Conservation (phyloP, 2,888 invertebrate genomes). For the Tyria jacobaeae region DNA sequence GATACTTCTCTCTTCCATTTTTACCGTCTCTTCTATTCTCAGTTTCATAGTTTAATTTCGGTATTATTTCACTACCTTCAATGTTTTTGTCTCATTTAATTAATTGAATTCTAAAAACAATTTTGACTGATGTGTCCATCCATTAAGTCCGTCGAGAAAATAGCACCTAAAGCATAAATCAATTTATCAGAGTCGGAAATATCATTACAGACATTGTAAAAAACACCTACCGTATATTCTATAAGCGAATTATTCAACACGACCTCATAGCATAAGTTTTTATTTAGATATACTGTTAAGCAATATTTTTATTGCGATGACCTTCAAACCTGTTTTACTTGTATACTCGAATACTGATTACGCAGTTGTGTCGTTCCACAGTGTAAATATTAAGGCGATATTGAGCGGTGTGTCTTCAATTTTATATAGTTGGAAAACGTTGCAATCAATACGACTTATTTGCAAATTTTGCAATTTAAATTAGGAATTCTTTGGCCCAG, state of each 20-base stretch:
- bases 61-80: no score
- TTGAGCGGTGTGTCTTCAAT: conserved; percentile 27
- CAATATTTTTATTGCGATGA: conserved; percentile 38
- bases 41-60: no score
- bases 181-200: conserved; percentile 10
- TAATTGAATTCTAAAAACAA: conserved; percentile 6
- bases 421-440: conserved; percentile 39
- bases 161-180: neutral
- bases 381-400: conserved; percentile 27
- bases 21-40: no score
- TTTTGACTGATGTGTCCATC: conserved; percentile 9
- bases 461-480: conserved; percentile 55
- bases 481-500: conserved; percentile 42
- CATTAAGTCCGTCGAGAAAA: conserved; percentile 3
- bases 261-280: conserved; percentile 23
- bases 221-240: conserved; percentile 30
- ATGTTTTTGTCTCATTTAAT: neutral
- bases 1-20: no score
- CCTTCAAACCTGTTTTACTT: conserved; percentile 44
- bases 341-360: conserved; percentile 18
- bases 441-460: conserved; percentile 40
- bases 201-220: conserved; percentile 18
- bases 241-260: conserved; percentile 30
- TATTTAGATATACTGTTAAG: conserved; percentile 40
- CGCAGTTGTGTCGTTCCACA: conserved; percentile 24